Percentiles rank a stretch among this genome's conserved stretches.
These are phyloP conservation scores for Drosophila takahashii DNA, from an alignment of 1,140 invertebrate genomes.

Conservation along the genomic window DNA sequence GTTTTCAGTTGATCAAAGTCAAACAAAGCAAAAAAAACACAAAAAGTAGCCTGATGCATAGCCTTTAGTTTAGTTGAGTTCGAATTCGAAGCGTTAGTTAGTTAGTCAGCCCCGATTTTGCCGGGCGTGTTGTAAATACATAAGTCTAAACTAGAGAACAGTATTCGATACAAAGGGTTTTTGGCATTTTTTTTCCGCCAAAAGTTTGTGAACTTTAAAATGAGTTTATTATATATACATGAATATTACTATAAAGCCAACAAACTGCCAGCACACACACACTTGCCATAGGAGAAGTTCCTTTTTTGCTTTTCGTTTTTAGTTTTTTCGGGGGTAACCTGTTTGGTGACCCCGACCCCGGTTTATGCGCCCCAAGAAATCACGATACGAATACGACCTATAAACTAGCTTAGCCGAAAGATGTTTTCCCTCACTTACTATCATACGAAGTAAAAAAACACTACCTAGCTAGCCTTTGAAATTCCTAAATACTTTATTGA, in stretches of 20 bases:
- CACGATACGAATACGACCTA: constrained; percentile 5
- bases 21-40: too few relatives aligned
- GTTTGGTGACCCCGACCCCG: background rate
- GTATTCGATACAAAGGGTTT: constrained; percentile 6
- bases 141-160: constrained; percentile 35
- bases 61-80: constrained; percentile 29
- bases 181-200: constrained; percentile 1
- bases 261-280: constrained; percentile 54
- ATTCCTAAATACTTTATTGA: constrained; percentile 62
- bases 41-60: constrained; percentile 30
- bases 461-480: constrained; percentile 68
- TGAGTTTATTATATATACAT: background rate
- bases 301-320: background rate
- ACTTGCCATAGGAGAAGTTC: constrained; percentile 15
- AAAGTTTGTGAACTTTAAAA: background rate
- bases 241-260: constrained; percentile 31
- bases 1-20: constrained; percentile 2
- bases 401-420: background rate
- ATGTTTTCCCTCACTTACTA: background rate
- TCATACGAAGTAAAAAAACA: constrained; percentile 3
- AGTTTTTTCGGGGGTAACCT: background rate
- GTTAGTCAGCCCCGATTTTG: constrained; percentile 26
- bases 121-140: constrained; percentile 29
- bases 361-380: constrained; percentile 15
- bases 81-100: constrained; percentile 26